Evolutionary conservation across 2,797 vertebrate genomes (phyloP), one percentile per base, ranked within the genome.

Genomic region (Mormyrops boulengeri): DNA sequence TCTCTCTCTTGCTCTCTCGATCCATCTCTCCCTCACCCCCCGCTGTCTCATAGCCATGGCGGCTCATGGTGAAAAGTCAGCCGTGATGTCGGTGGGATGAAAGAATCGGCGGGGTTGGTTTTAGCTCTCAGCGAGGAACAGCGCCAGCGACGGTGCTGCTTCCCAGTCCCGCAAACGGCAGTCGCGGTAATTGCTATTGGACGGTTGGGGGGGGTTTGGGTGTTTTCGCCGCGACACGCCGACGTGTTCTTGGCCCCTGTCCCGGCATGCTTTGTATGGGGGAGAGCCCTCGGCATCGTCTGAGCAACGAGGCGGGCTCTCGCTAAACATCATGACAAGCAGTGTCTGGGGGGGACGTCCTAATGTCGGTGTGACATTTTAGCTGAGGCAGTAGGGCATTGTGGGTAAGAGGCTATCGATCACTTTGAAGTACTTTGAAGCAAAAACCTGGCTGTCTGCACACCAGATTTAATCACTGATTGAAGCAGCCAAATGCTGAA

Each of bases 241-340:
- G 47, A 34, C 26, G 7, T 55, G 85, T 44, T 47, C 8, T 52
- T 90, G 34, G 52, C 69, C 26, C 1, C n/a, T 26, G 52, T 60
- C 80, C 88, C 30, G 47, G 55, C 26, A 90, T 80, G 77, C 88
- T 69, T 50, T 57, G 80, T 53, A 85, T 2, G 3, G 66, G 4
- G 11, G 41, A 77, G 57, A 41, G 55, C 80, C 38, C 89, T 22
- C 49, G 85, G 38, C 89, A 47, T 73, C 17, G 62, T 38, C 26
- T 57, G 26, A 90, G 34, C 62, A 69, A 41, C n/a, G 44, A 49
- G 57, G 22, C 19, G 55, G 53, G 55, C 22, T 47, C 57, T 8
- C 17, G 88, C 30, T 6, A 49, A 89, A 84, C 91, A 92, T 92
- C 91, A 91, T 88, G 87, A 88, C 89, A 82, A 69, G 91, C 90